Evolutionary conservation across 2,888 invertebrate species (phyloP).

Genomic region (Flexamia atlantica): DNA sequence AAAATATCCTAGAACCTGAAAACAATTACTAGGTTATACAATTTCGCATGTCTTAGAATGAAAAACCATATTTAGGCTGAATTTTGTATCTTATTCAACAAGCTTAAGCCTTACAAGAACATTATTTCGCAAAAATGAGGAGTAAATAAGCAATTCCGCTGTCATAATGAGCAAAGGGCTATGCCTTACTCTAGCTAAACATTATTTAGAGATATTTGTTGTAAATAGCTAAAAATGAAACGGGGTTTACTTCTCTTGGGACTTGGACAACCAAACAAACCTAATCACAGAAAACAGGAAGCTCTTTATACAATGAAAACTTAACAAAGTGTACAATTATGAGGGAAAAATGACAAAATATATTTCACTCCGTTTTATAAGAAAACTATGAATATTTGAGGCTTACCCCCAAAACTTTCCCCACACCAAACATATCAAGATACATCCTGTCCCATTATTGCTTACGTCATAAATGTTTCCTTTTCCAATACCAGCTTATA

Average conservation of each 20-base stretch:
- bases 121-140: too few species aligned
- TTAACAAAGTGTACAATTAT: constrained; percentile 10
- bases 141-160: too few species aligned
- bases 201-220: too few species aligned
- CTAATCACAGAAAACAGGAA: background rate
- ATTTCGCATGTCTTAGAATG: too few species aligned
- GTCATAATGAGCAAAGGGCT: too few species aligned
- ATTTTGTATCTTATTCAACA: too few species aligned
- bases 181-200: too few species aligned
- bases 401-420: background rate
- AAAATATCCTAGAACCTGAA: too few species aligned
- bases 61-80: too few species aligned
- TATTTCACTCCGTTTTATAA: background rate
- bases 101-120: too few species aligned
- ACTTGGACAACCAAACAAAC: background rate
- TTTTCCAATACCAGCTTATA: background rate
- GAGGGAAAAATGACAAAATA: background rate
- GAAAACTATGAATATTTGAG: background rate
- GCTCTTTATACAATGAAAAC: constrained; percentile 22
- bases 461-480: background rate
- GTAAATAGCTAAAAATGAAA: too few species aligned
- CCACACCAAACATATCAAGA: background rate
- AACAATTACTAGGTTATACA: too few species aligned
- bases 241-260: background rate
- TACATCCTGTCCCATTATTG: background rate